Evolutionary conservation across 2,113 vertebrate genomes (phyloP).

Genomic region (Thinocorus orbignyianus): DNA sequence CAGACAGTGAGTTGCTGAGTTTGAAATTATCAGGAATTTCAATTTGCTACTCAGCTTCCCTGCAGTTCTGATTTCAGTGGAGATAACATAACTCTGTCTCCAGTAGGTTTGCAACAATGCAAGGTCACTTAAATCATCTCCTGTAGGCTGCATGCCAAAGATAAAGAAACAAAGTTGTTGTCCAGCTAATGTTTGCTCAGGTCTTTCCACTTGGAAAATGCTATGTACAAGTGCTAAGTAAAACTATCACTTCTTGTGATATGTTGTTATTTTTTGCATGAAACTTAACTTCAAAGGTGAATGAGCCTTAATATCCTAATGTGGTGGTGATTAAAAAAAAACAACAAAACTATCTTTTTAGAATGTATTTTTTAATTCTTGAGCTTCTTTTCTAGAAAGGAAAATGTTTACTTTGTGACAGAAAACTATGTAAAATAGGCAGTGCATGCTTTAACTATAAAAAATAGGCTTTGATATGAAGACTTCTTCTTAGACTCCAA

Average conservation of each 20-base stretch:
- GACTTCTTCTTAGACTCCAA: background rate
- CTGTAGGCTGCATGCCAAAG: slow-evolving; percentile 51
- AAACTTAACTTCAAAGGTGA: background rate
- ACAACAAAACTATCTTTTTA: background rate
- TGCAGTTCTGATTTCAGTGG: slow-evolving; percentile 59
- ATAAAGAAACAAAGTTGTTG: slow-evolving; percentile 44
- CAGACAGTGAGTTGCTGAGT: slow-evolving; percentile 38
- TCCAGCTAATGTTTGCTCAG: slow-evolving; percentile 35
- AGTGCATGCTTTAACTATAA: background rate
- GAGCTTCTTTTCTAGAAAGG: background rate
- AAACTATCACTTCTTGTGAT: background rate
- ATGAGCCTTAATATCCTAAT: background rate
- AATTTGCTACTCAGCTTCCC: slow-evolving; percentile 55
- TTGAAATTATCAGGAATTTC: slow-evolving; percentile 62
- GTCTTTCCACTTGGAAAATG: background rate
- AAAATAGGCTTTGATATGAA: background rate
- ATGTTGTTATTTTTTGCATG: background rate
- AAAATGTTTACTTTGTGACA: background rate
- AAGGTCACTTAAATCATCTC: slow-evolving; percentile 65
- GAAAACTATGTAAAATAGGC: background rate
- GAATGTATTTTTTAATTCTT: background rate
- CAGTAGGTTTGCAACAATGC: slow-evolving; percentile 56
- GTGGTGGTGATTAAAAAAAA: background rate
- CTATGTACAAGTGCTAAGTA: background rate
- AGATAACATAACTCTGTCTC: slow-evolving; percentile 58